A percentile compares a stretch with the other conserved stretches of the same genome.
Evolutionary conservation across 1,140 invertebrate species (phyloP).

Genomic region (Microplitis demolitor): DNA sequence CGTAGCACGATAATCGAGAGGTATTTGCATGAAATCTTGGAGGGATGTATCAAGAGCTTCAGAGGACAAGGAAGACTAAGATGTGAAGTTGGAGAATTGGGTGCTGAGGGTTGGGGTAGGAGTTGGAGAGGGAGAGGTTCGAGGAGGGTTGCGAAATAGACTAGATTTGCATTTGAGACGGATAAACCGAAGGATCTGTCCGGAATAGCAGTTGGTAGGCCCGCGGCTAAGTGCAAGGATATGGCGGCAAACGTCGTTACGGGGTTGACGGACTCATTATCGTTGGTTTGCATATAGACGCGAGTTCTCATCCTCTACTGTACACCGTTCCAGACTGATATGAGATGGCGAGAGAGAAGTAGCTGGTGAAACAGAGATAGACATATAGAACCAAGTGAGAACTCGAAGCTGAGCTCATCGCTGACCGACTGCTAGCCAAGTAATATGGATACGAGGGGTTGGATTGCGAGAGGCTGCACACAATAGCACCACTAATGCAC

Average conservation of each 20-base stretch:
- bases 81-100: background rate
- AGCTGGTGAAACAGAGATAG: background rate
- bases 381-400: conserved; percentile 17
- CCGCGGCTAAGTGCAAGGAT: conserved; percentile 55
- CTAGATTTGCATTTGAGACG: conserved; percentile 52
- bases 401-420: conserved; percentile 29
- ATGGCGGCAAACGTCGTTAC: conserved; percentile 59
- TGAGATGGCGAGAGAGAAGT: background rate
- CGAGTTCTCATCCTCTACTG: background rate
- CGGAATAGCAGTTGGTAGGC: conserved; percentile 49
- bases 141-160: background rate
- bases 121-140: conserved; percentile 27
- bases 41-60: background rate
- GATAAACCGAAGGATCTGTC: conserved; percentile 47
- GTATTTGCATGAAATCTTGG: conserved; percentile 41
- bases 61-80: background rate
- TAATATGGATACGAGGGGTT: conserved; percentile 58
- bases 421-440: conserved; percentile 58
- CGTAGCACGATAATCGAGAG: conserved; percentile 38
- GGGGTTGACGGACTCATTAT: conserved; percentile 62
- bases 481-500: conserved; percentile 61
- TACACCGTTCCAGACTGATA: background rate
- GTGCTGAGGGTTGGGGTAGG: background rate
- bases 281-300: conserved; percentile 58
- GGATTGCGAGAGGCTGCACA: conserved; percentile 28